These are phyloP conservation scores for Serilophus lunatus DNA, from an alignment of 2,113 vertebrate species.

Conservation along the genomic window DNA sequence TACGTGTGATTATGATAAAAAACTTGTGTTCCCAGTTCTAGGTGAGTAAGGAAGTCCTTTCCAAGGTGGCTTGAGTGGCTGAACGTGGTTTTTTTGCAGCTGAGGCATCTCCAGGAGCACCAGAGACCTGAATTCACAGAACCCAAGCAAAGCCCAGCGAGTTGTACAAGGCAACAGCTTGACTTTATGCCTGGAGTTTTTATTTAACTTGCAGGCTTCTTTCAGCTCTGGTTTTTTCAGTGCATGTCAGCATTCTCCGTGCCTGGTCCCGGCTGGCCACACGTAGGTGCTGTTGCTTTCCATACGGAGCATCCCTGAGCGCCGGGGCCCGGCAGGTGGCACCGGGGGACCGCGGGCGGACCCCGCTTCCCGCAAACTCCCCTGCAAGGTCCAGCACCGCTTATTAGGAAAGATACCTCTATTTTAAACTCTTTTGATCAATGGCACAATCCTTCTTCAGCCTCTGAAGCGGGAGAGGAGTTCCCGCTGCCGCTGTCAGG, in stretches of 20 bases:
- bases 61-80: too few relatives aligned
- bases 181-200: rapidly evolving
- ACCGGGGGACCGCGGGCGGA: background rate
- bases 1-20: background rate
- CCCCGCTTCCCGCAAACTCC: rapidly evolving
- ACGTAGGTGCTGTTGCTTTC: background rate
- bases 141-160: background rate
- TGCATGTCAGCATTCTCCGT: rapidly evolving
- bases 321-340: slow-evolving; percentile 40
- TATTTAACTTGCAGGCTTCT: too few relatives aligned
- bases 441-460: rapidly evolving
- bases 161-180: rapidly evolving
- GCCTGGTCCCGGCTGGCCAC: background rate
- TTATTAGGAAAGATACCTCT: rapidly evolving
- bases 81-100: rapidly evolving
- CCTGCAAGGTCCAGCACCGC: rapidly evolving
- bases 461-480: background rate
- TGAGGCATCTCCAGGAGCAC: background rate
- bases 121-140: background rate
- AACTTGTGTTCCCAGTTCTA: background rate
- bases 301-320: background rate
- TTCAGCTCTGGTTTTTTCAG: rapidly evolving
- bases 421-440: background rate
- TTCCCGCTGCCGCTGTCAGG: background rate
- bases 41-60: background rate